Conservation (phyloP, 2,888 invertebrate genomes). For the Eristalis pertinax region DNA sequence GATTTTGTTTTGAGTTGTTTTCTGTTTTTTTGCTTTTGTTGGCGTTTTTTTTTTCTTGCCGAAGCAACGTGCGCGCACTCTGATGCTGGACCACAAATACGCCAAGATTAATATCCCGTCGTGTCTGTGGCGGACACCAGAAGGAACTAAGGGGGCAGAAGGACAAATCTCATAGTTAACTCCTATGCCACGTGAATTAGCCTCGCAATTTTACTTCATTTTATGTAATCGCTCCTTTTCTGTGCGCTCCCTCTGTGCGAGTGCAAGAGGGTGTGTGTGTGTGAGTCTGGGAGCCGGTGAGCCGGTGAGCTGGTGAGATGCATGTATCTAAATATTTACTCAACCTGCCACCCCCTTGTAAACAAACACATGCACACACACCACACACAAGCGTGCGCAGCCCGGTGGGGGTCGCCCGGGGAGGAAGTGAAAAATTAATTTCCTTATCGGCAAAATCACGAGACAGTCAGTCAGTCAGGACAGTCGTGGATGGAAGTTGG, state of each 20-base stretch:
- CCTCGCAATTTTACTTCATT: conserved; percentile 62
- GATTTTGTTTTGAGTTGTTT: conserved; percentile 61
- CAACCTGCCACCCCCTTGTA: conserved; percentile 41
- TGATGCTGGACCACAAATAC: conserved; percentile 34
- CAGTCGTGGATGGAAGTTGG: conserved; percentile 25
- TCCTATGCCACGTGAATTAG: conserved; percentile 56
- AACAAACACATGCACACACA: too few species aligned
- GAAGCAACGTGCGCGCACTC: conserved; percentile 51
- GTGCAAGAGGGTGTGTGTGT: neutral
- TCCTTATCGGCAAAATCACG: conserved; percentile 63
- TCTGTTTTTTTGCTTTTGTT: conserved; percentile 19
- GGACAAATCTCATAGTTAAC: conserved; percentile 63
- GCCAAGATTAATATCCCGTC: conserved; percentile 70
- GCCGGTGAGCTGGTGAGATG: too few species aligned
- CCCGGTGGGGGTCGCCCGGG: neutral
- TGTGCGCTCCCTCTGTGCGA: neutral
- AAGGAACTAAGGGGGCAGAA: conserved; percentile 49
- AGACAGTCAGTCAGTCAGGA: conserved; percentile 64
- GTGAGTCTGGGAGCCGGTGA: neutral
- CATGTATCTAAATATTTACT: conserved; percentile 51
- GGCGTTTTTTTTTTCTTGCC: neutral
- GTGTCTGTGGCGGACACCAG: conserved; percentile 36
- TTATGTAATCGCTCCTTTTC: conserved; percentile 51
- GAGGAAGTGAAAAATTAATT: conserved; percentile 68
- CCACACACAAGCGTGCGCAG: neutral